Evolutionary conservation across 2,113 vertebrate species (phyloP).

Genomic region (Mus pahari): DNA sequence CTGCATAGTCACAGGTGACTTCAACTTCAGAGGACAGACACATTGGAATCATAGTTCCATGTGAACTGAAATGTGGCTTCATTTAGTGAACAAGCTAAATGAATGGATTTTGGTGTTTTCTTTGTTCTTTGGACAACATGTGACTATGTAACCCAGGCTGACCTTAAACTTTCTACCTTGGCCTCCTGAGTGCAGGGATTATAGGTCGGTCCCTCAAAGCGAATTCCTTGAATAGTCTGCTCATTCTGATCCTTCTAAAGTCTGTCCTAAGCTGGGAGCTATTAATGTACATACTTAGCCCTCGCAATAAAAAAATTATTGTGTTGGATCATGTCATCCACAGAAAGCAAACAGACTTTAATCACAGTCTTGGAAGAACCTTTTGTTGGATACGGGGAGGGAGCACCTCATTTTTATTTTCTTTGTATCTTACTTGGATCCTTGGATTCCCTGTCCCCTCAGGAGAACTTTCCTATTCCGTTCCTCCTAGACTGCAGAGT

Average conservation of each 20-base stretch:
- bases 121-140: neutral
- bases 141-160: neutral
- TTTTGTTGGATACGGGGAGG: rapidly evolving
- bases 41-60: neutral
- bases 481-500: too few species aligned
- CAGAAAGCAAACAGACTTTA: too few species aligned
- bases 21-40: neutral
- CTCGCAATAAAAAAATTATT: too few species aligned
- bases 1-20: neutral
- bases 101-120: neutral
- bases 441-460: too few species aligned
- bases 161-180: neutral
- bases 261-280: neutral
- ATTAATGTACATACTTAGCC: neutral
- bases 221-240: neutral
- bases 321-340: too few species aligned
- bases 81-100: neutral
- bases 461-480: too few species aligned
- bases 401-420: rapidly evolving
- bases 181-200: neutral
- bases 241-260: neutral
- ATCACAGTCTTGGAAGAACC: too few species aligned
- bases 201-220: neutral
- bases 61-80: neutral
- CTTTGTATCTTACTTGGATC: neutral